Evolutionary conservation across 1,140 invertebrate genomes (phyloP).

Genomic region (Danaus melanippus): DNA sequence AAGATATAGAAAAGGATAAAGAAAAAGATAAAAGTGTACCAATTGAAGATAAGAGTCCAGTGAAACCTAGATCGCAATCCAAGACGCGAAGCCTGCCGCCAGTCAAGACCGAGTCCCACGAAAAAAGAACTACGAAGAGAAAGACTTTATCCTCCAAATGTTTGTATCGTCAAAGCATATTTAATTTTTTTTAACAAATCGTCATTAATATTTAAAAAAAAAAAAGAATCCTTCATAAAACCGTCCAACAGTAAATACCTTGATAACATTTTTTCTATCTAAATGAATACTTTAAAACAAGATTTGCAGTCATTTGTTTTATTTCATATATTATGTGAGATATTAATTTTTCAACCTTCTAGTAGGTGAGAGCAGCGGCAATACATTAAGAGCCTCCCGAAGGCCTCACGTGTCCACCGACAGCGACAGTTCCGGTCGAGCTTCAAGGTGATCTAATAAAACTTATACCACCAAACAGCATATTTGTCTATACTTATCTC

Average conservation of each 20-base stretch:
- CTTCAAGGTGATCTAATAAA: constrained; percentile 42
- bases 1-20: constrained; percentile 45
- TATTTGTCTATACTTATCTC: not conserved
- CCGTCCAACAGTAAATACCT: too few species aligned
- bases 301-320: too few species aligned
- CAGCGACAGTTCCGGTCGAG: constrained; percentile 60
- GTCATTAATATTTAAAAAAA: too few species aligned
- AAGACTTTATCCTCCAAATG: constrained; percentile 48
- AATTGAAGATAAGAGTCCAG: constrained; percentile 45
- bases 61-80: constrained; percentile 54
- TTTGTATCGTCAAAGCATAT: constrained; percentile 23
- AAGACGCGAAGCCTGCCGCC: constrained; percentile 45
- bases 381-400: constrained; percentile 43
- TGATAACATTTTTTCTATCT: too few species aligned
- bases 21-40: constrained; percentile 40
- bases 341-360: constrained; percentile 7
- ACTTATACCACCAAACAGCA: not conserved
- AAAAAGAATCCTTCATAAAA: too few species aligned
- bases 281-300: too few species aligned
- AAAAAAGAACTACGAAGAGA: constrained; percentile 52
- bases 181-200: too few species aligned
- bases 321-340: not conserved
- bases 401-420: constrained; percentile 58
- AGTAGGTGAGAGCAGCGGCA: constrained; percentile 40
- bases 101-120: constrained; percentile 46